phyloP scores from a whole-genome alignment of 2,797 vertebrate genomes.

The Xiphophorus birchmanni region DNA sequence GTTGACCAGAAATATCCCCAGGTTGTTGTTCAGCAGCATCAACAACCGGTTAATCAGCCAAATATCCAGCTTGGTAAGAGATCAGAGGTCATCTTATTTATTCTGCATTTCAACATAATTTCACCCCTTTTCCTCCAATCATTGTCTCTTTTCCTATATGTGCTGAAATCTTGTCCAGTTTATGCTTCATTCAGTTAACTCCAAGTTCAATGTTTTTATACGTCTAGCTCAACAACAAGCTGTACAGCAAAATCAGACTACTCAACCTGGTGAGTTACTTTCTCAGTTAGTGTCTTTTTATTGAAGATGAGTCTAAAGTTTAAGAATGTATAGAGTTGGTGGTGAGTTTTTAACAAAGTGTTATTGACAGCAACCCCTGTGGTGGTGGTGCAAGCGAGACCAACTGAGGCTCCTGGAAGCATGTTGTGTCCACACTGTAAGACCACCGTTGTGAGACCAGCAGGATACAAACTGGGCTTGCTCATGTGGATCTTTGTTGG shows the following conservation, averaged over 20 bases:
- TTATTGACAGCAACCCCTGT: slow-evolving; percentile 29
- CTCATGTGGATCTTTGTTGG: slow-evolving; percentile 72
- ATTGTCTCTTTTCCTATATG: neutral
- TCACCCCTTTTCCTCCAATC: neutral
- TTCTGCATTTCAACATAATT: neutral
- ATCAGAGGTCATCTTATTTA: neutral
- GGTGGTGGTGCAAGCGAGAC: slow-evolving; percentile 34
- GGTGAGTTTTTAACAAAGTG: neutral
- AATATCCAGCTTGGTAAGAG: slow-evolving; percentile 33
- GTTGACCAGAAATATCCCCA: neutral
- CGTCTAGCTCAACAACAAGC: neutral
- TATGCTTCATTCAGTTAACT: neutral
- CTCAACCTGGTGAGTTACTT: slow-evolving; percentile 31
- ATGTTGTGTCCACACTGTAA: slow-evolving; percentile 79
- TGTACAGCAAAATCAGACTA: neutral
- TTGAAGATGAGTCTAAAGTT: neutral
- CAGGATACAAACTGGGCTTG: slow-evolving; percentile 57
- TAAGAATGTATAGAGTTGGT: neutral
- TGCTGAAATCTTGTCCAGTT: neutral
- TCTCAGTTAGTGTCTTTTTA: slow-evolving; percentile 4
- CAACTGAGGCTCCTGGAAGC: slow-evolving; percentile 53
- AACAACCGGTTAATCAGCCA: too few relatives aligned
- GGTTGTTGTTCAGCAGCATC: neutral
- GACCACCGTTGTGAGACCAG: slow-evolving; percentile 69
- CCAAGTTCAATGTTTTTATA: slow-evolving; percentile 1